phyloP scores from a whole-genome alignment of 2,113 vertebrate species.

The Phaethornis superciliosus region DNA sequence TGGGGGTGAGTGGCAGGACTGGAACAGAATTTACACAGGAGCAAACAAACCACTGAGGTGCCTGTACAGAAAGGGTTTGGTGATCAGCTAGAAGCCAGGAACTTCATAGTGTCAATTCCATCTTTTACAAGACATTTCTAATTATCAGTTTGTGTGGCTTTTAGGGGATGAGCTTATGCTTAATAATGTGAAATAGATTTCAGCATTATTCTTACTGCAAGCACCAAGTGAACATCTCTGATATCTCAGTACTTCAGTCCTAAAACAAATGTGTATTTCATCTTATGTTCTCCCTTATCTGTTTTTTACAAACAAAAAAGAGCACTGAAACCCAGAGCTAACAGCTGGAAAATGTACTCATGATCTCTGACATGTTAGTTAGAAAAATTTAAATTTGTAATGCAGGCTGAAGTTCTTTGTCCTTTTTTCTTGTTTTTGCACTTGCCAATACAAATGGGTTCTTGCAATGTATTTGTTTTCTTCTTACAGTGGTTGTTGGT shows the following conservation, averaged over 20 bases:
- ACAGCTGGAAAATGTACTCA: background rate
- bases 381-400: background rate
- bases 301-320: background rate
- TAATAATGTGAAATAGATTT: background rate
- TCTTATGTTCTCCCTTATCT: background rate
- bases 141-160: background rate
- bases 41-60: background rate
- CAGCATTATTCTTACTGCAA: background rate
- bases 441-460: slow-evolving; percentile 8
- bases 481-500: background rate
- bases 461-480: background rate
- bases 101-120: background rate
- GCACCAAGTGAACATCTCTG: background rate
- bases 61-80: background rate
- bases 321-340: background rate
- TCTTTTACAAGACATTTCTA: background rate
- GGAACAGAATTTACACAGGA: background rate
- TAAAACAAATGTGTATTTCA: background rate
- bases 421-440: slow-evolving; percentile 7
- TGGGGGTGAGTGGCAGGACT: background rate
- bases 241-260: background rate
- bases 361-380: no score
- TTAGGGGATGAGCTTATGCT: background rate
- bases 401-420: background rate
- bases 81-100: background rate